These are phyloP conservation scores for Pan paniscus DNA, from an alignment of 2,113 vertebrate species.

Conservation along the genomic window DNA sequence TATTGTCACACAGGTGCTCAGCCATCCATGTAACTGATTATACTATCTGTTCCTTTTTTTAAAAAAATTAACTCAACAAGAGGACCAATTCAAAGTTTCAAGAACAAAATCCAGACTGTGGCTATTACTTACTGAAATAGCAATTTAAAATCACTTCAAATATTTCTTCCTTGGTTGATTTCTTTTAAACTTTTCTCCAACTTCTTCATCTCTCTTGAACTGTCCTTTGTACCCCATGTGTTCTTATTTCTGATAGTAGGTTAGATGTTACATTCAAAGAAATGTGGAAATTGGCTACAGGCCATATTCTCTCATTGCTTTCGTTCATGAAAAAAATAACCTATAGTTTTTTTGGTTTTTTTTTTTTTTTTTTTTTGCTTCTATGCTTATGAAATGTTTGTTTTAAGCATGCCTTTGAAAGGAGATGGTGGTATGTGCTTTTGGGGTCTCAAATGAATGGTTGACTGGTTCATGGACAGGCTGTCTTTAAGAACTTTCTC, in stretches of 20 bases:
- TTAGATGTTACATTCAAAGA: neutral
- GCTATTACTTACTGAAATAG: neutral
- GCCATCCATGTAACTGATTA: neutral
- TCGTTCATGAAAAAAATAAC: neutral
- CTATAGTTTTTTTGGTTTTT: neutral
- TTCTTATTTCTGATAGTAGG: neutral
- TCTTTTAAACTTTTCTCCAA: neutral
- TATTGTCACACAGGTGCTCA: neutral
- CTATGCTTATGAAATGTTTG: neutral
- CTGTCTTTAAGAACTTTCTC: neutral
- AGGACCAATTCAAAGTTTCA: neutral
- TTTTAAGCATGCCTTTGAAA: neutral
- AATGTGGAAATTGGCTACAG: neutral
- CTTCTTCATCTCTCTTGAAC: neutral
- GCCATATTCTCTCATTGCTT: neutral
- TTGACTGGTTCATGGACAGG: neutral
- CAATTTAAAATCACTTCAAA: neutral
- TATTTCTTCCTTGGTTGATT: neutral
- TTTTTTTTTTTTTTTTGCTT: slow-evolving; percentile 5
- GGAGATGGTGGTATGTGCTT: neutral
- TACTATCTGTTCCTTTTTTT: neutral
- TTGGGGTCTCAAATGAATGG: neutral
- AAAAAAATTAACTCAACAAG: neutral
- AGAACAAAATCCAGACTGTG: neutral
- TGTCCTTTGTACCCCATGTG: neutral